Percentiles rank a stretch among this genome's conserved stretches.
These are phyloP conservation scores for Drosophila lutescens DNA, from an alignment of 2,888 invertebrate species.

Conservation along the genomic window DNA sequence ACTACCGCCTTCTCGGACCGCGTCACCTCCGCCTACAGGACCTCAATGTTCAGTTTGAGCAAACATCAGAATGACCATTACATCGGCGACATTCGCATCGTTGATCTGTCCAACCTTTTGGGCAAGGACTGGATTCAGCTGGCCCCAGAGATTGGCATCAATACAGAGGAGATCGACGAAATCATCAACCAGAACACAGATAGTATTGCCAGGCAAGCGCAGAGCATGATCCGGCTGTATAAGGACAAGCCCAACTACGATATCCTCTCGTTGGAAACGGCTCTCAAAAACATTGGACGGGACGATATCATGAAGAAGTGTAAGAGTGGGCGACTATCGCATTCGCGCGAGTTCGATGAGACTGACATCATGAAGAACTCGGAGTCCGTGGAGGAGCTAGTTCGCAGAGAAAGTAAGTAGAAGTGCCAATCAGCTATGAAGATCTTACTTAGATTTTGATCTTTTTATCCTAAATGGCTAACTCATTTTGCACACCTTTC, in stretches of 20 bases:
- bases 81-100: constrained; percentile 88
- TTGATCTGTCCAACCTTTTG: constrained; percentile 90
- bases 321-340: constrained; percentile 85
- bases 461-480: neutral
- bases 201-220: constrained; percentile 90
- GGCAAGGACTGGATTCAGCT: constrained; percentile 89
- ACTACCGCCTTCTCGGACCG: constrained; percentile 84
- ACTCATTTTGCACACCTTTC: neutral
- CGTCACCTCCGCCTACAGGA: constrained; percentile 82
- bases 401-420: constrained; percentile 83
- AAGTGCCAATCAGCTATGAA: neutral
- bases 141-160: constrained; percentile 89
- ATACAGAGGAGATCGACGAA: constrained; percentile 89
- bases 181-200: constrained; percentile 91
- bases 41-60: constrained; percentile 86
- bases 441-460: neutral
- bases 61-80: constrained; percentile 85
- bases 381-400: constrained; percentile 84
- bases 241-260: constrained; percentile 85
- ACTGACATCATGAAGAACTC: constrained; percentile 89
- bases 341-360: constrained; percentile 85
- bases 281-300: constrained; percentile 92
- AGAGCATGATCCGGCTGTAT: constrained; percentile 88
- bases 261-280: constrained; percentile 89
- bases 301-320: constrained; percentile 96